Evolutionary conservation across 2,113 vertebrate genomes (phyloP).

Genomic region (Trogon melanurus): DNA sequence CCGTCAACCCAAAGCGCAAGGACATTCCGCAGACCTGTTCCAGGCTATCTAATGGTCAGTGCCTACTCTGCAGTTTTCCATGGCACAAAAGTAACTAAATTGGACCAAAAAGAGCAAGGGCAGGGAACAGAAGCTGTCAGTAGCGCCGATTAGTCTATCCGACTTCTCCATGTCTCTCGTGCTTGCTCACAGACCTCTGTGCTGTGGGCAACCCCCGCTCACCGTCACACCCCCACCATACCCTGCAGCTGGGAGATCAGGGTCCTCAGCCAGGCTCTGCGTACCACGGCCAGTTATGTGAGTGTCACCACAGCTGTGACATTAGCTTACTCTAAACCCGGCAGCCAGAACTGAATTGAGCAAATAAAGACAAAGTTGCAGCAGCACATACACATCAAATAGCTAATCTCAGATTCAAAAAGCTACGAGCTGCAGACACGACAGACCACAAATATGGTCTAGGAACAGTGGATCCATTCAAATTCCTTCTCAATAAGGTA

Average conservation of each 20-base stretch:
- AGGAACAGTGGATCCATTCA: not conserved
- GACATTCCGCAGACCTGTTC: not conserved
- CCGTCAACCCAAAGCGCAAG: not conserved
- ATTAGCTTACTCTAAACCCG: not conserved
- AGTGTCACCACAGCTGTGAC: not conserved
- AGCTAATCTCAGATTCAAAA: not conserved
- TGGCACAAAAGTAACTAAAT: not conserved
- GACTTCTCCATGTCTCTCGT: not conserved
- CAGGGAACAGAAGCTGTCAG: not conserved
- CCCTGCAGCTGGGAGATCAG: not conserved
- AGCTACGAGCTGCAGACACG: not conserved
- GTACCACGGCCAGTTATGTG: accelerated
- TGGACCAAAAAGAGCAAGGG: not conserved
- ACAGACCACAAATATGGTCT: not conserved
- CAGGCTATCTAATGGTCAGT: not conserved
- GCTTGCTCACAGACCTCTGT: not conserved
- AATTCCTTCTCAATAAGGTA: not conserved
- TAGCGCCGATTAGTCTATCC: not conserved
- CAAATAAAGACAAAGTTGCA: not conserved
- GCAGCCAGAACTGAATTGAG: not conserved
- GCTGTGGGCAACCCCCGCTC: not conserved
- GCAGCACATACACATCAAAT: not conserved
- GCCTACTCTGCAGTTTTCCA: not conserved
- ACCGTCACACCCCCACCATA: not conserved
- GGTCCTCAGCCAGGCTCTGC: not conserved